Percentiles rank a stretch among this genome's conserved stretches.
phyloP scores from a whole-genome alignment of 30 jellyfish, hydroid and myxozoan genomes.

The Euphysa ruthae region DNA sequence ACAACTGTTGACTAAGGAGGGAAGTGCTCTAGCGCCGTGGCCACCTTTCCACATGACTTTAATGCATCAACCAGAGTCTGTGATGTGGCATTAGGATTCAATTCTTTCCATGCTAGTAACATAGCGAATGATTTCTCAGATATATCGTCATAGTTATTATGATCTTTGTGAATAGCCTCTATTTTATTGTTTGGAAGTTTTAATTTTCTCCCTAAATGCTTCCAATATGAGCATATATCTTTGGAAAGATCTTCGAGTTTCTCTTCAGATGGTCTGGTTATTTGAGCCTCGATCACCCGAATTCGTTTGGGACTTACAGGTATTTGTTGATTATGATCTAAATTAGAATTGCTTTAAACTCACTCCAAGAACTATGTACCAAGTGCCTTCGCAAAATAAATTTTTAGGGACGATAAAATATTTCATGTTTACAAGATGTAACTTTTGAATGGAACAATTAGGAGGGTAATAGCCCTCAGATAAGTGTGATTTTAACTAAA shows the following conservation, averaged over 20 bases:
- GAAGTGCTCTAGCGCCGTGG: conserved; percentile 64
- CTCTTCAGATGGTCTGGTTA: conserved; percentile 47
- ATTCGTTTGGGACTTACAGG: neutral
- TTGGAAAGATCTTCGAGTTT: conserved; percentile 52
- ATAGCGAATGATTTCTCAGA: conserved; percentile 77
- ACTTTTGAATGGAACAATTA: no score
- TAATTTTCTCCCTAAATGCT: conserved; percentile 71
- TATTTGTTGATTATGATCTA: neutral
- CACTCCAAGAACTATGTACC: no score
- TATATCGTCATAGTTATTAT: conserved; percentile 72
- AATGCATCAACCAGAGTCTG: conserved; percentile 34
- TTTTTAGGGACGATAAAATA: no score
- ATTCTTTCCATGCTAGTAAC: conserved; percentile 76
- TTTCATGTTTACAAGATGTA: no score
- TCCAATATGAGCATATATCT: conserved; percentile 54
- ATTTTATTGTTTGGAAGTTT: conserved; percentile 36
- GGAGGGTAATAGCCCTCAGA: no score
- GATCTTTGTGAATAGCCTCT: conserved; percentile 63
- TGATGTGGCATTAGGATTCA: conserved; percentile 17
- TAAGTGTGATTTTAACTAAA: no score
- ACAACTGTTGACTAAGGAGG: conserved; percentile 5
- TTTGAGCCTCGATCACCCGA: neutral
- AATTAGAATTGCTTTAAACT: no score
- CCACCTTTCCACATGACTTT: conserved; percentile 27
- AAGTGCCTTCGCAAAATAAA: no score